Base-by-base conservation (phyloP, 1,140 invertebrate species). In the Calephelis virginiensis region DNA sequence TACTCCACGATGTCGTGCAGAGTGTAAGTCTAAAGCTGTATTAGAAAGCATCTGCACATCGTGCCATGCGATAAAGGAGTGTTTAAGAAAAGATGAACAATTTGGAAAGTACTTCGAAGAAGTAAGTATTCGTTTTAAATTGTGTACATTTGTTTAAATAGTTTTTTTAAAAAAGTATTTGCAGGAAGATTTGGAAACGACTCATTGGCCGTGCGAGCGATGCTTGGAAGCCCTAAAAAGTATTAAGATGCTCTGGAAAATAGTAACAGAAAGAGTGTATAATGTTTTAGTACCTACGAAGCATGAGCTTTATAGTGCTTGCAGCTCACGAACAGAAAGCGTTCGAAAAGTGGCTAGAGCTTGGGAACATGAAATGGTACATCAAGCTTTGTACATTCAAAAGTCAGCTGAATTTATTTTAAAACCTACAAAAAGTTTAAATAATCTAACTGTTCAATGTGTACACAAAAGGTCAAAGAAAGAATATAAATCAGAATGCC, bases 201-300 rank as follows among this genome's bases (percentile, higher is more conserved):
- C 77, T 14, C 75, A 83, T 66, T 91, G 89, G 89, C 89, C 89
- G 8, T 91, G 86, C 67, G 86, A 89, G 59, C 73, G 75, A 77
- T 91, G 86, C 68, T 71, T 89, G 45, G 82, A 84, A 38, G 78
- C 83, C 17, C 69, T 91, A 6, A 89, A 89, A 72, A 81, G 76
- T 59, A 81, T 91, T n/a, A 89, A 85, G 74, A 81, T 89, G 75
- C 83, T 89, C 76, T 91, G 89, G 89, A 86, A 81, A 71, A 79
- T 89, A 64, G 80, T 91, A 11, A 45, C 82, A 43, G 82, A 89
- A 63, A 89, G 79, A 77, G 67, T 89, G 63, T 85, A 89, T 50
- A 73, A 80, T 62, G 67, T 90, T 17, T 73, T 76, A 14, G 60
- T 85, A 60, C 61, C 75, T 8, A 85, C 73, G 66, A 64, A 63